Conservation (phyloP, 2,888 invertebrate species). For the Allophyes oxyacanthae region DNA sequence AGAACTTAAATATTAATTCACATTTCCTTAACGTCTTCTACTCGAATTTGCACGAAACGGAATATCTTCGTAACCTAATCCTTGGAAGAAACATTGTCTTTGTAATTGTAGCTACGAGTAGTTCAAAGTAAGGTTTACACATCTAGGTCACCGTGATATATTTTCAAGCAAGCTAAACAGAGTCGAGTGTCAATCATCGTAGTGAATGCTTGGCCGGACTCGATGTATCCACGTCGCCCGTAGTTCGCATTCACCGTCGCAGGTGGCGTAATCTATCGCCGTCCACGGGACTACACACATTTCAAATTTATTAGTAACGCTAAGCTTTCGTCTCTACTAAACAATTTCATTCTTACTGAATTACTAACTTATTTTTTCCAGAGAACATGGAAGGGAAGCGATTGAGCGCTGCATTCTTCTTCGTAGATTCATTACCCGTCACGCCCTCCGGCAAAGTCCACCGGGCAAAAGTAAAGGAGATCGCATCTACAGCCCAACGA, state of each 20-base stretch:
- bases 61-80: too few relatives aligned
- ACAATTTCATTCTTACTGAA: conserved; percentile 36
- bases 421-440: conserved; percentile 62
- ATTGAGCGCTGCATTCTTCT: conserved; percentile 65
- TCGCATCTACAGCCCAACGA: conserved; percentile 57
- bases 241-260: conserved; percentile 20
- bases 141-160: conserved; percentile 3
- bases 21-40: too few relatives aligned
- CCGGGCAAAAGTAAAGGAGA: conserved; percentile 60
- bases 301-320: conserved; percentile 32
- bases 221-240: conserved; percentile 7
- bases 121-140: too few relatives aligned
- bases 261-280: conserved; percentile 33
- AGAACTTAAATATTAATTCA: too few relatives aligned
- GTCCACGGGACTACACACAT: conserved; percentile 24
- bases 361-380: conserved; percentile 50
- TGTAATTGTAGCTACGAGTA: too few relatives aligned
- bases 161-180: not conserved
- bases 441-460: conserved; percentile 70
- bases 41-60: too few relatives aligned
- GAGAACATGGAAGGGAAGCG: conserved; percentile 61
- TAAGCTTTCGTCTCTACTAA: conserved; percentile 22
- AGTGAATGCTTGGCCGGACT: conserved; percentile 15
- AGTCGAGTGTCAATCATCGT: conserved; percentile 23
- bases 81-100: too few relatives aligned